A percentile compares a stretch with the other conserved stretches of the same genome.
These are phyloP conservation scores for Folsomia candida DNA, from an alignment of 2,888 invertebrate genomes.

Conservation along the genomic window DNA sequence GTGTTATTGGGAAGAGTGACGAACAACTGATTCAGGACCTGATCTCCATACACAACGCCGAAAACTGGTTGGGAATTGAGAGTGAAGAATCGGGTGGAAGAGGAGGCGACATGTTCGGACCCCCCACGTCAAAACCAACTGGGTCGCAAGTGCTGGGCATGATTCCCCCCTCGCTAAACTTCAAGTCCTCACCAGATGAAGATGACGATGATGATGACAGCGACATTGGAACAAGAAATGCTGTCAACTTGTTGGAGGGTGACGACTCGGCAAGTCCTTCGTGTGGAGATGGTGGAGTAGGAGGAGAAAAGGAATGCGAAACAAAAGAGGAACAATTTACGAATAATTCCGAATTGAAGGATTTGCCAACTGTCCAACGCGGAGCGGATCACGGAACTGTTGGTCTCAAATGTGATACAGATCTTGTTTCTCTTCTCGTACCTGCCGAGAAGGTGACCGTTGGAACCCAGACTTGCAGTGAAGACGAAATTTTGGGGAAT, in stretches of 20 bases:
- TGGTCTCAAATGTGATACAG: neutral
- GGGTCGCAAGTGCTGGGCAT: too few species aligned
- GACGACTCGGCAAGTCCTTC: conserved; percentile 24
- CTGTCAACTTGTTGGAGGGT: neutral
- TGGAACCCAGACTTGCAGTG: conserved; percentile 81
- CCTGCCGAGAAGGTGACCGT: conserved; percentile 66
- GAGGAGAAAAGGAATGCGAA: conserved; percentile 20
- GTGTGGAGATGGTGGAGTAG: neutral
- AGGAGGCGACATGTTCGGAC: conserved; percentile 49
- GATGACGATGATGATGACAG: neutral
- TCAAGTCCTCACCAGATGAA: neutral
- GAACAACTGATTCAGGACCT: conserved; percentile 84
- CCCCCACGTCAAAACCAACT: too few species aligned
- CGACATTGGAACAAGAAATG: neutral
- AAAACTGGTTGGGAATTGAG: conserved; percentile 89
- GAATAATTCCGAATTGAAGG: neutral
- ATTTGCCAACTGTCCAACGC: too few species aligned
- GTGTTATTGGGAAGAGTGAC: conserved; percentile 77
- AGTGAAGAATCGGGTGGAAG: conserved; percentile 65
- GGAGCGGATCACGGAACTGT: too few species aligned
- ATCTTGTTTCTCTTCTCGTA: neutral
- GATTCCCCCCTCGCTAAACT: too few species aligned
- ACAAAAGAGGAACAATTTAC: too few species aligned
- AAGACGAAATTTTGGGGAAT: conserved; percentile 61
- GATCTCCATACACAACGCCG: conserved; percentile 88